Evolutionary conservation across 1,140 invertebrate genomes (phyloP), one percentile per base, ranked within the genome.

Genomic region (Formica exsecta): DNA sequence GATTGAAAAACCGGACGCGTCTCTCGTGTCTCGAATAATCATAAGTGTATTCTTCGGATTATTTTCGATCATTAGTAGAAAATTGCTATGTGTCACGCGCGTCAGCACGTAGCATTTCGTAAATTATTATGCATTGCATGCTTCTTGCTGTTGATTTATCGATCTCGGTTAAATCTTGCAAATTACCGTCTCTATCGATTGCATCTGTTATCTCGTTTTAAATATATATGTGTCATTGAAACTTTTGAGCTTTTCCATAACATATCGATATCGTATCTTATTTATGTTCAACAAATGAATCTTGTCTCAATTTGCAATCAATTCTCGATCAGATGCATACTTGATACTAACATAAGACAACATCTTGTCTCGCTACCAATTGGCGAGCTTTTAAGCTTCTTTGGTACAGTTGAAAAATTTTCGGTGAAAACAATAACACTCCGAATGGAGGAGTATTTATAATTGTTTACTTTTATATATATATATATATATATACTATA

Each of bases 311-410:
- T 51, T 41, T 54, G n/a, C 22, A 75, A 44, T 44, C 29, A 13
- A 29, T 11, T 76, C 19, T 85, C 44, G 22, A 85, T 65, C 51
- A 77, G 59, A 77, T 44, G 32, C 81, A 77, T 6, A 25, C 19
- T 65, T 85, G 44, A 75, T 41, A 75, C n/a, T 64, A 76, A 32
- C 32, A 84, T 22, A 41, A 64, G 32, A 19, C 22, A 44, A 59
- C 73, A 44, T 32, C 61, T 65, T 29, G 73, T 57, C n/a, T 25
- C 25, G 22, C 38, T 71, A 36, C 86, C 83, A 86, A 61, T 79
- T 87, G 73, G 86, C 86, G 13, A 41, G 13, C n/a, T 57, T 32
- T 68, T 73, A 86, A 87, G 65, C n/a, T 79, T 41, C 44, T 77
- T 66, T 57, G 68, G 19, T 64, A 54, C 64, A 25, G 44, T 3